Percentiles rank a stretch among this genome's conserved stretches.
phyloP scores from a whole-genome alignment of 2,888 invertebrate genomes.

The Leptopilina drosophilae region DNA sequence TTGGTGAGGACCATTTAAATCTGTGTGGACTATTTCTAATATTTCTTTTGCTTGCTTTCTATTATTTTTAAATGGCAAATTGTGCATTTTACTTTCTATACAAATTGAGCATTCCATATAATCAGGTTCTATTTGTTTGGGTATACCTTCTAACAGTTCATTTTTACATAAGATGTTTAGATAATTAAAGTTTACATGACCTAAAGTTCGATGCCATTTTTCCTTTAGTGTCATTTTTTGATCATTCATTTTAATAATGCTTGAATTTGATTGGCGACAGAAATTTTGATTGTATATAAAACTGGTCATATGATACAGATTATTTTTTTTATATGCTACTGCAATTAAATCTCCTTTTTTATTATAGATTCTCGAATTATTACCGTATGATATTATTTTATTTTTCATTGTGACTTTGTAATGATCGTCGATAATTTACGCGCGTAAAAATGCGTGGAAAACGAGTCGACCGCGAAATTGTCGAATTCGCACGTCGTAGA shows the following conservation, averaged over 20 bases:
- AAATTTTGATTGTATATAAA: background rate
- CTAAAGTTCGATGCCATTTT: slow-evolving; percentile 51
- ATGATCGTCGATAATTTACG: no score
- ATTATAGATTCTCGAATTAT: slow-evolving; percentile 46
- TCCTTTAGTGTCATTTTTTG: slow-evolving; percentile 37
- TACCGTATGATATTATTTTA: slow-evolving; percentile 32
- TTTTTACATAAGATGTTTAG: slow-evolving; percentile 19
- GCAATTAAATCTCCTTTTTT: slow-evolving; percentile 48
- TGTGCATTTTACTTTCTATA: slow-evolving; percentile 36
- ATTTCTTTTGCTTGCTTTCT: background rate
- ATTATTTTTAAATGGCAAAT: slow-evolving; percentile 32
- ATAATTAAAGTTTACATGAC: background rate
- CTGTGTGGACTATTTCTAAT: slow-evolving; percentile 26
- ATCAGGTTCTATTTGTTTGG: background rate
- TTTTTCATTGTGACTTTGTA: slow-evolving; percentile 39
- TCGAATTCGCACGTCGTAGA: no score
- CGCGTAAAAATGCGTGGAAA: no score
- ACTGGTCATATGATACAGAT: slow-evolving; percentile 49
- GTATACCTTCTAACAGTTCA: slow-evolving; percentile 41
- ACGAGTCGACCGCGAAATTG: no score
- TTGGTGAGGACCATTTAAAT: slow-evolving; percentile 44
- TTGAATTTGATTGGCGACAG: background rate
- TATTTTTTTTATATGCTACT: slow-evolving; percentile 49
- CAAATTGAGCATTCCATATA: slow-evolving; percentile 7
- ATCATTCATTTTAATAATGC: slow-evolving; percentile 26